Percentiles rank a stretch among this genome's conserved stretches.
Evolutionary conservation across 2,888 invertebrate species (phyloP).

Genomic region (Chymomyza fuscimana): DNA sequence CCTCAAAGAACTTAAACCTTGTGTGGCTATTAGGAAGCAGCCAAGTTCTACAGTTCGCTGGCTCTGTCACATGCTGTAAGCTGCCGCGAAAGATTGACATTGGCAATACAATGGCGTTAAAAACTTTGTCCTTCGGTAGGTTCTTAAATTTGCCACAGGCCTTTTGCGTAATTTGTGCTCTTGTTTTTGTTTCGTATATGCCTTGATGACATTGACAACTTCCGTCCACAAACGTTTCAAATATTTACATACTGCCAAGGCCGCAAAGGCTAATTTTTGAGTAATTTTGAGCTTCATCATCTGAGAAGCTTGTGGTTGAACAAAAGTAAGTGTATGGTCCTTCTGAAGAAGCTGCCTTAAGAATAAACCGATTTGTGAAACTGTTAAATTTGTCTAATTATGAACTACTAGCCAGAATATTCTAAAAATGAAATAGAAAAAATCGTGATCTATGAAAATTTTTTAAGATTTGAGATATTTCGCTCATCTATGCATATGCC

Average conservation of each 20-base stretch:
- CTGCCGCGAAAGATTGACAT: constrained; percentile 32
- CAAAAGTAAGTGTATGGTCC: not conserved
- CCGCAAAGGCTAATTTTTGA: not conserved
- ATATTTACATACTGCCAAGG: not conserved
- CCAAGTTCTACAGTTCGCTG: not conserved
- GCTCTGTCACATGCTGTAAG: not conserved
- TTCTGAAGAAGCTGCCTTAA: too few relatives aligned
- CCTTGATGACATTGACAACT: constrained; percentile 7
- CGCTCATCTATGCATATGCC: too few relatives aligned
- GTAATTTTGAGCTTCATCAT: not conserved
- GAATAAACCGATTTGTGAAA: too few relatives aligned
- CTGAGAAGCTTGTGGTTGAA: not conserved
- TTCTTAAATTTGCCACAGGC: constrained; percentile 23
- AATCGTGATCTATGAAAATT: too few relatives aligned
- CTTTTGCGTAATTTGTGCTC: constrained; percentile 64
- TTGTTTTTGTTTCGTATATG: constrained; percentile 42
- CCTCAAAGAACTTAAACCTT: not conserved
- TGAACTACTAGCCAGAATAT: too few relatives aligned
- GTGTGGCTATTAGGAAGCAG: not conserved
- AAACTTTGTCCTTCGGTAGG: constrained; percentile 6
- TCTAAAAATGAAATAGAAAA: too few relatives aligned
- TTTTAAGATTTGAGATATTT: too few relatives aligned
- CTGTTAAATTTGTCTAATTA: too few relatives aligned
- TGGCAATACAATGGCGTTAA: not conserved
- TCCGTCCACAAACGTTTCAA: not conserved